A percentile compares a stretch with the other conserved stretches of the same genome.
Conservation (phyloP, 2,113 vertebrate genomes). For the Bagarius yarrelli region DNA sequence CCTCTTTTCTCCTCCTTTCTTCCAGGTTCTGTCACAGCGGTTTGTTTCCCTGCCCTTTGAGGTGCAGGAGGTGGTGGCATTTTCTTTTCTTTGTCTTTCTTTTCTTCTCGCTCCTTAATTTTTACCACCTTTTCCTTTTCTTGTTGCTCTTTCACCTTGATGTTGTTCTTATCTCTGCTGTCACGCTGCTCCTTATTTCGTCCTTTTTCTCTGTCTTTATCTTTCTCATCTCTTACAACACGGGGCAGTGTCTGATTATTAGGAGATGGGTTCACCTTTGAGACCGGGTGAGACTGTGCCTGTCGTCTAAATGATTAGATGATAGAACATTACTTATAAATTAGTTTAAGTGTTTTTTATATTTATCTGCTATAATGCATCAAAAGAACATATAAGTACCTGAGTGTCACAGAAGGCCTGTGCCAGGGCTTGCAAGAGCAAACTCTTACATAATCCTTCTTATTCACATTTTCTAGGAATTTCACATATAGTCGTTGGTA, state of each 20-base stretch:
- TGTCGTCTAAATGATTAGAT: conserved; percentile 59
- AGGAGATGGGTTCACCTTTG: conserved; percentile 65
- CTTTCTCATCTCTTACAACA: conserved; percentile 65
- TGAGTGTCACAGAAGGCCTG: conserved; percentile 77
- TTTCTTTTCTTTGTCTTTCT: conserved; percentile 61
- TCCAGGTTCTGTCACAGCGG: conserved; percentile 57
- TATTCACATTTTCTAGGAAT: conserved; percentile 91
- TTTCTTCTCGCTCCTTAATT: conserved; percentile 60
- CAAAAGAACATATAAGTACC: conserved; percentile 61
- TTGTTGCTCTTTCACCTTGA: conserved; percentile 61
- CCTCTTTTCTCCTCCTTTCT: conserved; percentile 69
- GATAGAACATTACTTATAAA: not conserved
- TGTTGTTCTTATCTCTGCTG: conserved; percentile 62
- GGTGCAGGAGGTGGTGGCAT: conserved; percentile 49
- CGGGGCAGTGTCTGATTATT: conserved; percentile 62
- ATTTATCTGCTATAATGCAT: not conserved
- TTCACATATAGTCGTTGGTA: conserved; percentile 92
- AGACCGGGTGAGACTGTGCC: conserved; percentile 56
- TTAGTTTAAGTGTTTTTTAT: not conserved
- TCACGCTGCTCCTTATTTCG: conserved; percentile 58
- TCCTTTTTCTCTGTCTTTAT: conserved; percentile 46
- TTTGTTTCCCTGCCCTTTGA: conserved; percentile 66
- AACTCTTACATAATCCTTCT: conserved; percentile 90
- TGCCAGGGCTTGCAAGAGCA: conserved; percentile 88
- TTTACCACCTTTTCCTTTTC: conserved; percentile 64